Evolutionary conservation across 1,140 invertebrate genomes (phyloP).

Genomic region (Achatina immaculata): DNA sequence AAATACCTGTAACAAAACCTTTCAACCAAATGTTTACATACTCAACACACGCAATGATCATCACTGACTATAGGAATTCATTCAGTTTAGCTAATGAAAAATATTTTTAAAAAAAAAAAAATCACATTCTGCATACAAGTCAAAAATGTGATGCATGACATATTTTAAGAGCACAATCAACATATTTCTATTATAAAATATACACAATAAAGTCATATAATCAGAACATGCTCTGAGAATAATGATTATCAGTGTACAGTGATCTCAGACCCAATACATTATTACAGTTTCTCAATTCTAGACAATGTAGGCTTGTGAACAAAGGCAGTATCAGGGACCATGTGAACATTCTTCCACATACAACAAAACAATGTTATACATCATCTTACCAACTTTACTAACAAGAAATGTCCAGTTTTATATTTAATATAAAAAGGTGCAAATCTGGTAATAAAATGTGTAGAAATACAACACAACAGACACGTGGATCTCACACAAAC

Average conservation of each 20-base stretch:
- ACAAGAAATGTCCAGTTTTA: too few species aligned
- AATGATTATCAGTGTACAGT: neutral
- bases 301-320: neutral
- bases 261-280: slow-evolving; percentile 5
- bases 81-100: neutral
- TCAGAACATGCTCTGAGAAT: neutral
- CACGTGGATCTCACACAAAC: too few species aligned
- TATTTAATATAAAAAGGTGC: too few species aligned
- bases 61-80: neutral
- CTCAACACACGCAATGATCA: neutral
- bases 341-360: too few species aligned
- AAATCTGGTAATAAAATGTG: too few species aligned
- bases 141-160: neutral
- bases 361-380: too few species aligned
- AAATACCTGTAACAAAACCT: neutral
- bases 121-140: neutral
- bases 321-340: too few species aligned
- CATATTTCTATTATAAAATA: neutral
- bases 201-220: neutral
- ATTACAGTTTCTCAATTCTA: neutral
- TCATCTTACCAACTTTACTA: too few species aligned
- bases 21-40: neutral
- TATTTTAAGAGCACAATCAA: too few species aligned
- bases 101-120: neutral
- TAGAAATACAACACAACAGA: too few species aligned